Evolutionary conservation across 1,140 invertebrate species (phyloP).

Genomic region (Pseudobourletiella spinata): DNA sequence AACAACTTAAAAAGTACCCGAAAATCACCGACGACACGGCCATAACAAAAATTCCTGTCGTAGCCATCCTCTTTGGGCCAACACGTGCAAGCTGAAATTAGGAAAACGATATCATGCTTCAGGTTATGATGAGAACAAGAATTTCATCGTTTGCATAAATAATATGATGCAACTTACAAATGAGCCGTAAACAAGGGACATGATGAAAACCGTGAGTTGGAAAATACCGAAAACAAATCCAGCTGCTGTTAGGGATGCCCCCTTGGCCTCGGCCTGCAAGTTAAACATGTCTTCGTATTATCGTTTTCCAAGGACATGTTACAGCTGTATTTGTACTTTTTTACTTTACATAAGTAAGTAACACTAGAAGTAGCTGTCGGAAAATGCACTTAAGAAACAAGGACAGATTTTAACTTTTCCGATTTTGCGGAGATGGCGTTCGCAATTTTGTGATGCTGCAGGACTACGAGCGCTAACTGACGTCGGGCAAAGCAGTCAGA

Average conservation of each 20-base stretch:
- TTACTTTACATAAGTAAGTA: too few species aligned
- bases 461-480: too few species aligned
- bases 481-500: too few species aligned
- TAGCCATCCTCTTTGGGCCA: slow-evolving; percentile 76
- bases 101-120: too few species aligned
- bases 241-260: slow-evolving; percentile 73
- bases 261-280: slow-evolving; percentile 70
- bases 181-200: slow-evolving; percentile 80
- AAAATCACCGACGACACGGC: slow-evolving; percentile 75
- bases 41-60: slow-evolving; percentile 74
- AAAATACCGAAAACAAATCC: slow-evolving; percentile 87
- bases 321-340: too few species aligned
- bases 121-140: neutral
- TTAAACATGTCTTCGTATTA: too few species aligned
- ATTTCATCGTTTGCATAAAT: neutral
- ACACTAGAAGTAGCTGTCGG: too few species aligned
- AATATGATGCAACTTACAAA: slow-evolving; percentile 48
- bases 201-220: slow-evolving; percentile 80
- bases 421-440: too few species aligned
- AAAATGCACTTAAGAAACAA: too few species aligned
- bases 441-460: too few species aligned
- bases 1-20: slow-evolving; percentile 57
- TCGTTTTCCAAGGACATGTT: too few species aligned
- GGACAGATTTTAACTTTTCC: too few species aligned
- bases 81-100: slow-evolving; percentile 57